A percentile compares a stretch with the other conserved stretches of the same genome.
Conservation (phyloP, 2,113 vertebrate genomes). For the Bos indicus region DNA sequence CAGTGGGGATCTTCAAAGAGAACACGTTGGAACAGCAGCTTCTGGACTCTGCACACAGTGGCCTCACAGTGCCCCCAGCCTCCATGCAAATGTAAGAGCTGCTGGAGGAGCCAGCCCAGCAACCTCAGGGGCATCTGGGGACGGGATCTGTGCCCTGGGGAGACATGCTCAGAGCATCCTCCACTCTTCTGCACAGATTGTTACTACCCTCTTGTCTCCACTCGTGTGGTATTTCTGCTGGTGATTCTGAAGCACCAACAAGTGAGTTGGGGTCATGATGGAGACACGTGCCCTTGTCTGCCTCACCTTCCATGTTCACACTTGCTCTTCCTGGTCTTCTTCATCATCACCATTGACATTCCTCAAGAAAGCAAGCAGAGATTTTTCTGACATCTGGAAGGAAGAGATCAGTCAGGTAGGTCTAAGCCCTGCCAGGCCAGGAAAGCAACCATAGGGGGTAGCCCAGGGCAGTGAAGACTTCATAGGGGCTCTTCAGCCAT, state of each 20-base stretch:
- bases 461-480: neutral
- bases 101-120: fast-evolving
- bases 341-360: no score
- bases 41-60: neutral
- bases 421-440: neutral
- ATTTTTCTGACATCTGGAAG: neutral
- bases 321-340: neutral
- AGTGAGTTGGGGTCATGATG: neutral
- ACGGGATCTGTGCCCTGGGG: fast-evolving
- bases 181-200: neutral
- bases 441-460: neutral
- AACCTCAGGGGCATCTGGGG: fast-evolving
- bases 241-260: neutral
- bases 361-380: fast-evolving
- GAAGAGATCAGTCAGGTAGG: neutral
- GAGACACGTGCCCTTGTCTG: no score
- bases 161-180: neutral
- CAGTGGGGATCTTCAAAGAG: neutral
- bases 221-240: neutral
- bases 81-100: neutral
- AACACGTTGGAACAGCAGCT: neutral
- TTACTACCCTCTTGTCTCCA: neutral
- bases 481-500: neutral
- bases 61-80: neutral
- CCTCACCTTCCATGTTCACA: neutral